Base-by-base conservation (phyloP, 2,888 invertebrate genomes). In the Blastobasis lacticolella region DNA sequence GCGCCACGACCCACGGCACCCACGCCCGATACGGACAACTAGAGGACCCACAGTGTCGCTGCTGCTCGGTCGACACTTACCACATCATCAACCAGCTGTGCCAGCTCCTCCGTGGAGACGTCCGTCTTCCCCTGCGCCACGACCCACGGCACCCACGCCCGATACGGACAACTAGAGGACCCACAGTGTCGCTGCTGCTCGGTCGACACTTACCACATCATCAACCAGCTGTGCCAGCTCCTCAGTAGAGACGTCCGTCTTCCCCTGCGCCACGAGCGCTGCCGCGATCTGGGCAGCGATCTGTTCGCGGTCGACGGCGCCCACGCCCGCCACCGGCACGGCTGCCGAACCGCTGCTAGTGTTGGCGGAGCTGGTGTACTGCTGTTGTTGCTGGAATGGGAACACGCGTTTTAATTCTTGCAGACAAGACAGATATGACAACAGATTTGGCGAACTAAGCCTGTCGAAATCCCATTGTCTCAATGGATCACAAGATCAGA, bases 271-370 rank as follows among this genome's bases (percentile, higher is more conserved):
- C 7, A 95, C 88, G 44, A 96, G 83, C 1, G 94, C 94, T 38
- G 92, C 92, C 0, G 96, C 95, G 75, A 96, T 92, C 74, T 95
- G 94, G 62, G 92, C 91, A 1, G 95, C 94, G 59, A 96, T 94
- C 50, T 94, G 91, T 38, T 92, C 92, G 63, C 94, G 93, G 70
- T 95, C 95, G 53, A 94, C 92, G 0, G 91, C 90, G 36, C 94
- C 94, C 48, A 93, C 90, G 38, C 93, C 93, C 1, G 93, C 92
- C 45, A 94, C 94, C 0, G 93, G 90, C 49, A 94, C 91, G 42
- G 90, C 85, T 5, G 46, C 50, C 10, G 42, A 38, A 10, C 46
- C 44, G 49, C 50, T 41, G 8, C 9, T 41, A 47, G 37, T 42
- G 42, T 48, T 9, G 23, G 23, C 23, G n/a, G 46, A 10, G 38